Evolutionary conservation across 2,113 vertebrate species (phyloP).

Genomic region (Cygnus atratus): DNA sequence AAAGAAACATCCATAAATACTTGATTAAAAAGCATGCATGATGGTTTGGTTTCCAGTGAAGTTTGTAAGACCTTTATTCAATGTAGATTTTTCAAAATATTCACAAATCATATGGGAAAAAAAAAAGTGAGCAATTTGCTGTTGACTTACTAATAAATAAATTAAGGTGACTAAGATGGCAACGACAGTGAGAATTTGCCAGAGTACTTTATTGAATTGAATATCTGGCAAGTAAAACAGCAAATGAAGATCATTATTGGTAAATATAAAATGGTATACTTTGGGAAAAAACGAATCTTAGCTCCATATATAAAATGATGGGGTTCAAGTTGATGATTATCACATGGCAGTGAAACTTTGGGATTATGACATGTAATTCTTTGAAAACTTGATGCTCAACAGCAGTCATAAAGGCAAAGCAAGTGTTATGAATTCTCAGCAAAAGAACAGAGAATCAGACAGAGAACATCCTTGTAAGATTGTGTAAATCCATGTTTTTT

Average conservation of each 20-base stretch:
- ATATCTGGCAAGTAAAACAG: neutral
- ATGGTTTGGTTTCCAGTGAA: neutral
- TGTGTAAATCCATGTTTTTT: neutral
- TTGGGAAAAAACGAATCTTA: neutral
- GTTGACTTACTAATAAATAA: neutral
- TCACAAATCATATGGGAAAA: neutral
- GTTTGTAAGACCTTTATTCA: neutral
- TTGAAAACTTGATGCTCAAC: neutral
- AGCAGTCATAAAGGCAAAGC: neutral
- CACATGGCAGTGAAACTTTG: neutral
- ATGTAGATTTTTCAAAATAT: neutral
- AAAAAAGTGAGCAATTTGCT: neutral
- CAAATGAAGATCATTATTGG: neutral
- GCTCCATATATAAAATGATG: neutral
- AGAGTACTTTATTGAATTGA: neutral
- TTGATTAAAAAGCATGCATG: neutral
- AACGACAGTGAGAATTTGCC: neutral
- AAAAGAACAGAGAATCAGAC: neutral
- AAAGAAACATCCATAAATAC: neutral
- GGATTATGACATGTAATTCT: neutral
- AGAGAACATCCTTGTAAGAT: neutral
- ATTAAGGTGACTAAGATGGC: neutral
- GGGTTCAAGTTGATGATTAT: neutral
- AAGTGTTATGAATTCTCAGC: neutral
- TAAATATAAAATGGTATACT: neutral